Evolutionary conservation across 2,797 vertebrate genomes (phyloP).

Genomic region (Lagocephalus sceleratus): DNA sequence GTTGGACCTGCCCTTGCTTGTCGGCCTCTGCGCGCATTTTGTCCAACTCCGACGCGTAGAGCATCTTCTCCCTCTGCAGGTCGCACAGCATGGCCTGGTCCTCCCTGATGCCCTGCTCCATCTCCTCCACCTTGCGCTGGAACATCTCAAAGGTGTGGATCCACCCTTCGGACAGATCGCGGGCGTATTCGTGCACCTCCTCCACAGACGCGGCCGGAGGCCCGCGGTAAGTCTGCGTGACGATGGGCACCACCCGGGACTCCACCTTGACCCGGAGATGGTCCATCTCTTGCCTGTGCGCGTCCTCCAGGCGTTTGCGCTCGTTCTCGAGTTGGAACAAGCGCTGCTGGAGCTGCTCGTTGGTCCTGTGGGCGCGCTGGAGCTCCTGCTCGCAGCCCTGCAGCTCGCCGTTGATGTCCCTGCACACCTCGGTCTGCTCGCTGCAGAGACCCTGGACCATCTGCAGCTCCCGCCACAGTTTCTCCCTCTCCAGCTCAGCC

Average conservation of each 20-base stretch:
- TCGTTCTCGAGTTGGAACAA: slow-evolving; percentile 78
- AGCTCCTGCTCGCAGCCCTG: slow-evolving; percentile 77
- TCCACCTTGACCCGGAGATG: slow-evolving; percentile 73
- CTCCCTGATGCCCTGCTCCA: slow-evolving; percentile 78
- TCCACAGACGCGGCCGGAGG: slow-evolving; percentile 64
- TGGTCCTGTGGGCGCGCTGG: slow-evolving; percentile 73
- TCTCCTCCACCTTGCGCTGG: slow-evolving; percentile 80
- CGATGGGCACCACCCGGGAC: slow-evolving; percentile 50
- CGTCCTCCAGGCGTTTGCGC: slow-evolving; percentile 73
- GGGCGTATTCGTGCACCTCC: slow-evolving; percentile 80
- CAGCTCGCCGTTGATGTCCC: slow-evolving; percentile 80
- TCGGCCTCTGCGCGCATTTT: slow-evolving; percentile 74
- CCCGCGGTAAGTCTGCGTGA: slow-evolving; percentile 59
- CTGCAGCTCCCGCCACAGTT: slow-evolving; percentile 81
- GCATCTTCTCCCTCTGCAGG: slow-evolving; percentile 80
- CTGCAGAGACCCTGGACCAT: slow-evolving; percentile 72
- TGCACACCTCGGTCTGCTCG: slow-evolving; percentile 75
- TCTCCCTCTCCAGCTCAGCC: slow-evolving; percentile 85
- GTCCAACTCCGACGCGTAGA: slow-evolving; percentile 77
- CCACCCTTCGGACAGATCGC: slow-evolving; percentile 81
- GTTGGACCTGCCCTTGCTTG: slow-evolving; percentile 78
- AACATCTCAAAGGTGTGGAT: slow-evolving; percentile 81
- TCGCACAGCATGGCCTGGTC: slow-evolving; percentile 74
- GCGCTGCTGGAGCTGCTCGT: slow-evolving; percentile 80
- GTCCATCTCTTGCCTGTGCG: slow-evolving; percentile 70